Evolutionary conservation across 2,797 vertebrate genomes (phyloP).

Genomic region (Sebastes ruberrimus): DNA sequence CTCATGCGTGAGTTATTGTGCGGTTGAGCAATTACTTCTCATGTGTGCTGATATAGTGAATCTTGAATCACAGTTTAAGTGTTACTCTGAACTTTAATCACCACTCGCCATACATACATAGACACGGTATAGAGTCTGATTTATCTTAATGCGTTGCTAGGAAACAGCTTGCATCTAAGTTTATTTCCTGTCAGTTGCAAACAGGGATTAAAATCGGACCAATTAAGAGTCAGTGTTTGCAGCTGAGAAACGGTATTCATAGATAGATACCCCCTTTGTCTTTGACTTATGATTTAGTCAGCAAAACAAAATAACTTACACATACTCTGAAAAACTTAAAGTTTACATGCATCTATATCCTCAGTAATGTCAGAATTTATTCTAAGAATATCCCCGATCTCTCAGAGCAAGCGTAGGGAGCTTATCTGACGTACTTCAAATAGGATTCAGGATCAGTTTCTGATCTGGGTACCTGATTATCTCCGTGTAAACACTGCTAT

Average conservation of each 20-base stretch:
- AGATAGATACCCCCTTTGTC: neutral
- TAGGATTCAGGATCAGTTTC: slow-evolving; percentile 2
- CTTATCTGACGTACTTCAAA: slow-evolving; percentile 1
- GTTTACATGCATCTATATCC: neutral
- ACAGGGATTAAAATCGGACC: neutral
- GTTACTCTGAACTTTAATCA: slow-evolving; percentile 1
- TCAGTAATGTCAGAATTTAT: neutral
- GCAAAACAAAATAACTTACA: neutral
- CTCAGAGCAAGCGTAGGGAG: neutral
- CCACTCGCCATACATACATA: neutral
- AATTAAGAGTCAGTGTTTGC: neutral
- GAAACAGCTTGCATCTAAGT: slow-evolving; percentile 6
- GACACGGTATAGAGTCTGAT: neutral
- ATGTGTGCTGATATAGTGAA: slow-evolving; percentile 1
- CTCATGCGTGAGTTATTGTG: neutral
- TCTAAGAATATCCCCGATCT: neutral
- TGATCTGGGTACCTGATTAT: slow-evolving; percentile 15
- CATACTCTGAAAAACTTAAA: neutral
- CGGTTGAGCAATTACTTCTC: neutral
- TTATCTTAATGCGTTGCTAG: neutral
- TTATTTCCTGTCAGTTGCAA: slow-evolving; percentile 6
- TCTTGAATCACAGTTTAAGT: neutral
- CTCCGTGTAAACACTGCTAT: slow-evolving; percentile 26
- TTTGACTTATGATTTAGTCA: neutral
- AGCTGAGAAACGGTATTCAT: neutral